Base-by-base conservation (phyloP, 2,113 vertebrate genomes). In the Crotophaga sulcirostris region DNA sequence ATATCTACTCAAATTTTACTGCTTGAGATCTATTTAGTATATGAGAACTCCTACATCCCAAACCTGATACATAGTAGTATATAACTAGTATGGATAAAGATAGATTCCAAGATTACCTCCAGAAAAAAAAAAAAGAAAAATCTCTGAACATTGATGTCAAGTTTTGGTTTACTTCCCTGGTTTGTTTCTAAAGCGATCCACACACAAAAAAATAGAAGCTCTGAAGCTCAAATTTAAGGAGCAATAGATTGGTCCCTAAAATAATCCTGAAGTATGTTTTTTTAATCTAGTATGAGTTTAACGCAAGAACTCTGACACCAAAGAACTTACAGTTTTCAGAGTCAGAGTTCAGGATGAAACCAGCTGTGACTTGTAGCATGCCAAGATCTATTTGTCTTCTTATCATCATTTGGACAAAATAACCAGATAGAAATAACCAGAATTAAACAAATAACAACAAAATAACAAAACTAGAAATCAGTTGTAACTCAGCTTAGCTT, bases 341-440 rank as follows among this genome's bases (percentile, higher is more conserved):
- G 26, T 31, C 1, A 2, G n/a, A 12, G 3, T 0, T 24, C 3
- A 3, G 11, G 10, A 51, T 60, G 15, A 64, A 63, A 96, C 55
- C 4, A 7, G 2, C 14, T n/a, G 10, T 38, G 8, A 44, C 23
- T 34, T 25, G 7, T 25, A 73, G 29, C 9, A 42, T 29, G 3
- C 31, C 36, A 89, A 64, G 13, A 66, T 45, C 6, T 49, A 18
- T 11, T 45, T 85, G 16, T 47, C 55, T 91, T 84, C 70, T 91
- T 7, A 36, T 9, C 11, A 11, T 49, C 21, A 49, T 55, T 74
- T 67, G 13, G 36, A 60, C 16, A 25, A 85, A 36, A 8, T 5
- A 15, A 6, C 10, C 17, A 73, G 9, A 68, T 7, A 89, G 83
- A 72, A 42, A 42, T 42, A 42, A 42, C 40, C 13, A 42, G 13